Evolutionary conservation across 2,888 invertebrate species (phyloP).

Genomic region (Orchestes rusci): DNA sequence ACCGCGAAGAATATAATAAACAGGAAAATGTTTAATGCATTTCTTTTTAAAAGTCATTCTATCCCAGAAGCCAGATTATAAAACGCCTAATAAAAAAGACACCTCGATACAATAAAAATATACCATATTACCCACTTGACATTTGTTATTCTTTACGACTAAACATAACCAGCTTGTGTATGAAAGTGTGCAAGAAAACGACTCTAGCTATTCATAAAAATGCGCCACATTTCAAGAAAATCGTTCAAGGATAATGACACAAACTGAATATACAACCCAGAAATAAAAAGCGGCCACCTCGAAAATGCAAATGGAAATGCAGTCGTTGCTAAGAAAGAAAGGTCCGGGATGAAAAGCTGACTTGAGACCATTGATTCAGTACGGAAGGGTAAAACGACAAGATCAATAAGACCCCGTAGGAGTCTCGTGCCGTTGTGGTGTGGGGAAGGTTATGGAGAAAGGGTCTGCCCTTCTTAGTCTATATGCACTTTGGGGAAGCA

Average conservation of each 20-base stretch:
- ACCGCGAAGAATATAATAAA: constrained; percentile 39
- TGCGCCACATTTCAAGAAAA: too few relatives aligned
- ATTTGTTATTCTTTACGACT: constrained; percentile 35
- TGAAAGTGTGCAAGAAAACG: too few relatives aligned
- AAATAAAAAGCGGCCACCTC: too few relatives aligned
- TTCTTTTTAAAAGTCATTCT: constrained; percentile 38
- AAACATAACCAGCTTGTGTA: too few relatives aligned
- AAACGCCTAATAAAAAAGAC: constrained; percentile 39
- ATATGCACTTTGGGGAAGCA: too few relatives aligned
- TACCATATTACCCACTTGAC: constrained; percentile 37
- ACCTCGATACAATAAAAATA: constrained; percentile 39
- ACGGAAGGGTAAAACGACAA: constrained; percentile 24
- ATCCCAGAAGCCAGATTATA: constrained; percentile 38
- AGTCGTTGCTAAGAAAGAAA: too few relatives aligned
- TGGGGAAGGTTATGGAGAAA: constrained; percentile 44
- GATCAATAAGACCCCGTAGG: constrained; percentile 43
- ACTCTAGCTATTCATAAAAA: too few relatives aligned
- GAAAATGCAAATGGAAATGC: too few relatives aligned
- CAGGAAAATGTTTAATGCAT: constrained; percentile 37
- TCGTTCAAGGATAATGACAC: too few relatives aligned
- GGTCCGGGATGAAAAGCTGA: too few relatives aligned
- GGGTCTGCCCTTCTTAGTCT: constrained; percentile 33
- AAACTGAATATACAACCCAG: too few relatives aligned
- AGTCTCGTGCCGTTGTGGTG: constrained; percentile 34
- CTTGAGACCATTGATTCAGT: too few relatives aligned